These are phyloP conservation scores for Agonum fuliginosum DNA, from an alignment of 2,888 invertebrate species.

Conservation along the genomic window DNA sequence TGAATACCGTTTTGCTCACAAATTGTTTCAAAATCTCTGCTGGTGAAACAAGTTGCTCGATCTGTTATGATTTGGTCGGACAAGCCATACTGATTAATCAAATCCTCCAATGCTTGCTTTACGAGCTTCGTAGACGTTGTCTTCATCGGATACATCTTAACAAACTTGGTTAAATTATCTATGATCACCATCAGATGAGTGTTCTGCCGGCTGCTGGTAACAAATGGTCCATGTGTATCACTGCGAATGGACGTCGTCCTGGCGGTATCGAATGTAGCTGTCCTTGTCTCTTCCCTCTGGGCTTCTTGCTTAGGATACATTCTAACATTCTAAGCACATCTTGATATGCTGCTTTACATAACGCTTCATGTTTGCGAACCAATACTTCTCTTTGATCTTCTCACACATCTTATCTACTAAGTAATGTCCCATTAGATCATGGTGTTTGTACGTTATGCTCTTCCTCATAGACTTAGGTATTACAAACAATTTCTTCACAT, in stretches of 20 bases:
- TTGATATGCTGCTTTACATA: neutral
- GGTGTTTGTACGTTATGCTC: conserved; percentile 56
- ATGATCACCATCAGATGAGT: too few species aligned
- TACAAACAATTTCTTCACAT: too few species aligned
- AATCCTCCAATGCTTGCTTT: too few species aligned
- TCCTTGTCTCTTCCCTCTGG: neutral
- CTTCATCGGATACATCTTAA: too few species aligned
- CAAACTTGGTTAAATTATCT: too few species aligned
- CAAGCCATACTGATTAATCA: too few species aligned
- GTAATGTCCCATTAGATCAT: conserved; percentile 61
- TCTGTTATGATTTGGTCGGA: too few species aligned
- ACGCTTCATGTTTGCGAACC: neutral
- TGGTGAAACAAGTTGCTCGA: too few species aligned
- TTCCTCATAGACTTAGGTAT: conserved; percentile 62
- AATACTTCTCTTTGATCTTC: neutral
- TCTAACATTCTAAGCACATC: neutral
- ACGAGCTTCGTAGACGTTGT: too few species aligned
- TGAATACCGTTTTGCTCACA: too few species aligned
- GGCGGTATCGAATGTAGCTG: neutral
- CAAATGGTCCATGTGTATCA: neutral
- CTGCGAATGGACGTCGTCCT: neutral
- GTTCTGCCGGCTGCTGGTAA: too few species aligned
- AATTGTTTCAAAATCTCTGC: too few species aligned
- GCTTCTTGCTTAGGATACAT: neutral
- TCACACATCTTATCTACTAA: neutral